Evolutionary conservation across 2,797 vertebrate species (phyloP), one percentile per base, ranked within the genome.

Genomic region (Ctenopoma multispine): DNA sequence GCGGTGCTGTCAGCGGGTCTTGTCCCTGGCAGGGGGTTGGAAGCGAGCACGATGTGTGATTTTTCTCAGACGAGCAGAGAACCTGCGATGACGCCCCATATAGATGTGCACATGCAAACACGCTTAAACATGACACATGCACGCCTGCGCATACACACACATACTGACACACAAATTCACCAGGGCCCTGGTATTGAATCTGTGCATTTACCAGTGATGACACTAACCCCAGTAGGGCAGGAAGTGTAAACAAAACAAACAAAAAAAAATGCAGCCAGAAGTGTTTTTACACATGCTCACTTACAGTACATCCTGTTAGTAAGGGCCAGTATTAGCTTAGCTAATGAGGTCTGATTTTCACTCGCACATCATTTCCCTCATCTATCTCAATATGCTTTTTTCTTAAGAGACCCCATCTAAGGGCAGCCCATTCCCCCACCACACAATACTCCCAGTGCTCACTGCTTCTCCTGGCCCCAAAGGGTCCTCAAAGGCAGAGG

Each of bases 31-130:
- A 95, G 92, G 93, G 88, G 89, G 84, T 84, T 87, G 88, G 68
- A 86, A 87, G 79, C 41, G 69, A 89, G 84, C 85, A 85, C 85
- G 92, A 94, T 91, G 88, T 91, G 95, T 94, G 96, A 96, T 95
- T 96, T 20, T 91, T 96, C 94, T 96, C 94, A 94, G 94, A 95
- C 58, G 67, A 93, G 90, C 88, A 90, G 91, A 91, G 93, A 93
- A 96, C 89, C 91, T 67, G 93, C 79, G 92, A 94, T 91, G 86
- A 93, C 94, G 89, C 92, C 95, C 92, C 70, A 80, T 84, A 80
- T 78, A 75, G 72, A 89, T 85, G 81, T 81, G 76, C 81, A 59
- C 83, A 79, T 21, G 65, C 72, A 62, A 77, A 75, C 55, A 51
- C 23, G n/a, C 76, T 72, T 70, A 61, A 75, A 76, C 51, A 69